Evolutionary conservation across 2,113 vertebrate species (phyloP).

Genomic region (cattle (Bos taurus)): ARS-UCD2.0 NC_037330.1:80963501-80964000

Average conservation of each 20-base stretch:
- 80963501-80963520: not conserved
- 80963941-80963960: not conserved
- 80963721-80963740: not conserved
- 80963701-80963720: not conserved
- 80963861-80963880: not conserved
- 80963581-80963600: not conserved
- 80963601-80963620: not conserved
- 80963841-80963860: not conserved
- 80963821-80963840: not conserved
- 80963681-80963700: slow-evolving; percentile 25
- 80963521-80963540: not conserved
- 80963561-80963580: not conserved
- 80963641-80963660: slow-evolving; percentile 11
- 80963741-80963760: not conserved
- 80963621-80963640: not conserved
- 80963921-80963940: not conserved
- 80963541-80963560: not conserved
- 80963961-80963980: not conserved
- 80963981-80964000: not conserved
- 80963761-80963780: not conserved
- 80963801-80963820: not conserved
- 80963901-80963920: not conserved
- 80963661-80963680: not conserved
- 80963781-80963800: not conserved
- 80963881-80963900: too few relatives aligned